phyloP scores from a whole-genome alignment of 2,888 invertebrate species.

The Drosophila maculinotata region DNA sequence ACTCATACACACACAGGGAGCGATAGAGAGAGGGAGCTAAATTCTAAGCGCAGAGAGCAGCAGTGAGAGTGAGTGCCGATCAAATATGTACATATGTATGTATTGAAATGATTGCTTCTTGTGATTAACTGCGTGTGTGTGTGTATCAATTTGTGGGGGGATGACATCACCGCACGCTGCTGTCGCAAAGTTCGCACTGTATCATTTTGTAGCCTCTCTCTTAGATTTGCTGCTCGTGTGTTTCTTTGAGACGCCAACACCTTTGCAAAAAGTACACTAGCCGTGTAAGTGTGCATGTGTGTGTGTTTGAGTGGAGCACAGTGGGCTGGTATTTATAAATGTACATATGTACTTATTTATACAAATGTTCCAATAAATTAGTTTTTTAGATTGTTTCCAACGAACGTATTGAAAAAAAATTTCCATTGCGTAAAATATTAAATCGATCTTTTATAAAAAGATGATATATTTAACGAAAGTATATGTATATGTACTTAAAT shows the following conservation, averaged over 20 bases:
- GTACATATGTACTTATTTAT: too few species aligned
- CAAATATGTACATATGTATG: too few species aligned
- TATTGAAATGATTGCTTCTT: slow-evolving; percentile 59
- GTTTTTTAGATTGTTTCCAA: too few species aligned
- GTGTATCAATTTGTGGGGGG: slow-evolving; percentile 55
- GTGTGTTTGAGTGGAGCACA: slow-evolving; percentile 24
- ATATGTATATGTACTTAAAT: too few species aligned
- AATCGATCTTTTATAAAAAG: too few species aligned
- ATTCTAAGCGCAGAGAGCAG: slow-evolving; percentile 38
- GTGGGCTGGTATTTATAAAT: slow-evolving; percentile 15
- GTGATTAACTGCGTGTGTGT: slow-evolving; percentile 61
- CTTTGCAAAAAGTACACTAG: slow-evolving; percentile 45
- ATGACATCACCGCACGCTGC: slow-evolving; percentile 73
- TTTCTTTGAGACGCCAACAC: slow-evolving; percentile 55
- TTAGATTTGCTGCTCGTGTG: slow-evolving; percentile 22
- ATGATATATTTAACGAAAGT: too few species aligned
- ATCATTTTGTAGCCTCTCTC: slow-evolving; percentile 33
- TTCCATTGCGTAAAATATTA: too few species aligned
- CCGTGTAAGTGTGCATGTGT: slow-evolving; percentile 18
- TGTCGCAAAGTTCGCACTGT: slow-evolving; percentile 53
- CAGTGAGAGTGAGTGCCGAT: slow-evolving; percentile 47
- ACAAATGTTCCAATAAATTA: too few species aligned
- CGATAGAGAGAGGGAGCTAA: slow-evolving; percentile 17
- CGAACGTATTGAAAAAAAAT: too few species aligned
- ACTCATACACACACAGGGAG: slow-evolving; percentile 6